Evolutionary conservation across 1,140 invertebrate species (phyloP).

Genomic region (Bombus pascuorum): DNA sequence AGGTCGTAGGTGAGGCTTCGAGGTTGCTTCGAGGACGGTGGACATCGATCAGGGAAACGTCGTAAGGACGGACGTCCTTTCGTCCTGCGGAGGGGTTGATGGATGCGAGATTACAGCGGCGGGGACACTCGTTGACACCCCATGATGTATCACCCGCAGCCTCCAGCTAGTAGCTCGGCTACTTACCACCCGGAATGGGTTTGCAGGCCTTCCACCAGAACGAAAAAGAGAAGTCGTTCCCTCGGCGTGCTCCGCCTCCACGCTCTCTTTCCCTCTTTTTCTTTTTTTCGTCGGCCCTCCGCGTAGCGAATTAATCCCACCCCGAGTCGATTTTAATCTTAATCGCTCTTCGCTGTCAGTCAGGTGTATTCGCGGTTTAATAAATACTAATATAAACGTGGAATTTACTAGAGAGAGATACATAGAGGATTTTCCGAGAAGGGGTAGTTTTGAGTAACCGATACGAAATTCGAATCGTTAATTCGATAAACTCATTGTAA

Average conservation of each 20-base stretch:
- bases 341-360: slow-evolving; percentile 7
- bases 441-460: too few relatives aligned
- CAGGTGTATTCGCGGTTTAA: too few relatives aligned
- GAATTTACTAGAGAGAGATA: too few relatives aligned
- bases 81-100: slow-evolving; percentile 64
- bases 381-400: neutral
- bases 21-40: slow-evolving; percentile 59
- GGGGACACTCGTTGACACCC: slow-evolving; percentile 73
- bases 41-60: slow-evolving; percentile 70
- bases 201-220: slow-evolving; percentile 27
- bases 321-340: slow-evolving; percentile 27
- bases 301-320: slow-evolving; percentile 52
- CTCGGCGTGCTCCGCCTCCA: neutral
- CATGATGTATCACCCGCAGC: slow-evolving; percentile 72
- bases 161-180: slow-evolving; percentile 62
- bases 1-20: slow-evolving; percentile 59
- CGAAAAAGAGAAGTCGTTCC: slow-evolving; percentile 52
- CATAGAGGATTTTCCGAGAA: too few relatives aligned
- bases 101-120: slow-evolving; percentile 73
- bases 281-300: neutral
- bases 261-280: neutral
- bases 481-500: too few relatives aligned
- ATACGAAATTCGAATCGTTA: too few relatives aligned
- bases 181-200: slow-evolving; percentile 60
- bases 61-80: slow-evolving; percentile 50